A percentile compares a stretch with the other conserved stretches of the same genome.
phyloP scores from a whole-genome alignment of 2,797 vertebrate genomes.

The Adrianichthys oophorus region DNA sequence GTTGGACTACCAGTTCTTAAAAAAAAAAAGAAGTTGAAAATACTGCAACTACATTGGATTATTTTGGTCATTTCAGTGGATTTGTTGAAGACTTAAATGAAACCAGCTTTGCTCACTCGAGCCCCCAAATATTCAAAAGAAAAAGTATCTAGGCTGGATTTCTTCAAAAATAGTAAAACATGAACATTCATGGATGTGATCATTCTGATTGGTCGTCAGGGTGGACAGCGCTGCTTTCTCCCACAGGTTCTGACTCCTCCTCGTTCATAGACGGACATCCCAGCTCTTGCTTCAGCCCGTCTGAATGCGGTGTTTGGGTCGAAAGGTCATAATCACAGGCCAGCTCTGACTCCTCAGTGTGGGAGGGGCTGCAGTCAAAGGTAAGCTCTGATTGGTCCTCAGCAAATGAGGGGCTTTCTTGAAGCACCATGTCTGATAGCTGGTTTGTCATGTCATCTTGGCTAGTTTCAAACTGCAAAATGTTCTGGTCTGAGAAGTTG shows the following conservation, averaged over 20 bases:
- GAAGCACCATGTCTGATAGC: constrained; percentile 61
- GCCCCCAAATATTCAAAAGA: constrained; percentile 42
- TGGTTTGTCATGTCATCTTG: constrained; percentile 36
- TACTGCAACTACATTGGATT: neutral
- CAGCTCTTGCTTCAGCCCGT: constrained; percentile 52
- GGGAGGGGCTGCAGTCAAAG: constrained; percentile 78
- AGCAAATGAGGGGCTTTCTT: constrained; percentile 73
- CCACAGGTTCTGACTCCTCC: constrained; percentile 61
- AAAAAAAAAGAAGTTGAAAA: neutral
- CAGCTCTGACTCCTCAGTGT: constrained; percentile 76
- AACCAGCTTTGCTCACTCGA: constrained; percentile 25
- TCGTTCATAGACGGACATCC: constrained; percentile 37
- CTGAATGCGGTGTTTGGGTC: constrained; percentile 55
- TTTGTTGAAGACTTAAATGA: constrained; percentile 38
- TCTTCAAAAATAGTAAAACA: constrained; percentile 57
- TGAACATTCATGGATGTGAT: constrained; percentile 58
- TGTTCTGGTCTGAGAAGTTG: constrained; percentile 69
- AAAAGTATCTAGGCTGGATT: constrained; percentile 57
- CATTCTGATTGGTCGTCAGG: constrained; percentile 79
- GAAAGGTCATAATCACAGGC: constrained; percentile 73
- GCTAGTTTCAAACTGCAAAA: constrained; percentile 62
- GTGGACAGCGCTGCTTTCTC: constrained; percentile 65
- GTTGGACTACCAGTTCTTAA: neutral
- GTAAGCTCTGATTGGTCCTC: constrained; percentile 76
- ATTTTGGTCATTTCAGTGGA: constrained; percentile 24